phyloP scores from a whole-genome alignment of 2,797 vertebrate genomes.

The Pseudomugil gertrudae region DNA sequence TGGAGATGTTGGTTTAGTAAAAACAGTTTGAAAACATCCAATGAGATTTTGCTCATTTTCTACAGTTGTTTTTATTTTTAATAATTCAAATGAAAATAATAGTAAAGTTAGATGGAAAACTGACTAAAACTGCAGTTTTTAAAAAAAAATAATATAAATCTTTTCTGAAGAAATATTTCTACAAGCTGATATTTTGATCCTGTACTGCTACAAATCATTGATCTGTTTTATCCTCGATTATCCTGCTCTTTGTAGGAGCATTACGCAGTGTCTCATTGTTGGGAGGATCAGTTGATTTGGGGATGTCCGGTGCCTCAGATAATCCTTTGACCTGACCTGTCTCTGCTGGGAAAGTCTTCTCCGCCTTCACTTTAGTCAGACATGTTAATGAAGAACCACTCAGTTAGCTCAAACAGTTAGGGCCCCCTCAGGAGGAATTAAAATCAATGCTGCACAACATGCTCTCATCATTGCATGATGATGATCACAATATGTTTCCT shows the following conservation, averaged over 20 bases:
- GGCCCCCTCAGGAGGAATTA: slow-evolving; percentile 14
- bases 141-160: not conserved
- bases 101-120: not conserved
- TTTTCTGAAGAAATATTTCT: slow-evolving; percentile 5
- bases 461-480: not conserved
- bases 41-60: not conserved
- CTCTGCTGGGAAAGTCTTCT: slow-evolving; percentile 68
- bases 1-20: not conserved
- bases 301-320: slow-evolving; percentile 75
- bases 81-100: not conserved
- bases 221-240: slow-evolving; percentile 40
- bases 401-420: slow-evolving; percentile 38
- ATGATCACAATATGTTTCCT: not conserved
- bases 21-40: not conserved
- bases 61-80: not conserved
- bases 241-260: slow-evolving; percentile 44
- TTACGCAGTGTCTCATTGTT: slow-evolving; percentile 66
- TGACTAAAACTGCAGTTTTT: too few relatives aligned
- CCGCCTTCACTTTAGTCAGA: slow-evolving; percentile 38
- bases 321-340: slow-evolving; percentile 77
- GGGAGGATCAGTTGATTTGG: slow-evolving; percentile 70
- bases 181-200: slow-evolving; percentile 34
- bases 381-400: slow-evolving; percentile 42
- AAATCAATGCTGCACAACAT: not conserved
- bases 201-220: slow-evolving; percentile 41